Base-by-base conservation (phyloP, 1,140 invertebrate species). In the Lerema accius region DNA sequence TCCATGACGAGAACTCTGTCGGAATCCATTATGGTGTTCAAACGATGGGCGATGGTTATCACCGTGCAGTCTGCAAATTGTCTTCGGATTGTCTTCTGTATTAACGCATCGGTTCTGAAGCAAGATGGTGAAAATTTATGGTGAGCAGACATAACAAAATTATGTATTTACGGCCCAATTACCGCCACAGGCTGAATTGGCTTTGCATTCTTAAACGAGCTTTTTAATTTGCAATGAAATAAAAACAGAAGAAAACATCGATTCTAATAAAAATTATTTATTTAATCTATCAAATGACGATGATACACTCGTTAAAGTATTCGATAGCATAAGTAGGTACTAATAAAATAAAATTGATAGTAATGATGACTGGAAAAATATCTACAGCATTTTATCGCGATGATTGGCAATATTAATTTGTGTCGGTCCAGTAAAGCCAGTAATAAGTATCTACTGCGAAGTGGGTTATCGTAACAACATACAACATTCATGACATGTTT, bases 1-100 rank as follows among this genome's bases (percentile, higher is more conserved):
- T 95, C 94, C 92, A 98, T 93, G 0, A 97, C 96, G 19, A 97
- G 80, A 0, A 97, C 93, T 63, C 93, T 92, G 80, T 96, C 95
- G 35, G 93, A 94, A 68, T 94, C 93, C 91, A 94, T 94, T 10
- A 94, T 92, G 0, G 93, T 94, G 73, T 96, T 92, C 3, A 97
- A 84, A 19, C 96, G 91, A 87, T 97, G 96, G 15, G 95, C 96
- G 56, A 96, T 96, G 0, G 95, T 96, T 5, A 97, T 83, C n/a
- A 96, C 95, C 0, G 96, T 97, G 67, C 94, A 94, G 1, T 91
- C 75, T 1, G 79, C 79, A 64, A 95, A 94, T 69, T 93, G 92
- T 1, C 81, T 82, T 15, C 93, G 77, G 28, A 94, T 94, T 0
- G 94, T 94, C 42, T 86, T 80, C 70, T 94, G 93, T 37, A 94